These are phyloP conservation scores for Acanthis flammea DNA, from an alignment of 2,797 vertebrate genomes.

Conservation along the genomic window DNA sequence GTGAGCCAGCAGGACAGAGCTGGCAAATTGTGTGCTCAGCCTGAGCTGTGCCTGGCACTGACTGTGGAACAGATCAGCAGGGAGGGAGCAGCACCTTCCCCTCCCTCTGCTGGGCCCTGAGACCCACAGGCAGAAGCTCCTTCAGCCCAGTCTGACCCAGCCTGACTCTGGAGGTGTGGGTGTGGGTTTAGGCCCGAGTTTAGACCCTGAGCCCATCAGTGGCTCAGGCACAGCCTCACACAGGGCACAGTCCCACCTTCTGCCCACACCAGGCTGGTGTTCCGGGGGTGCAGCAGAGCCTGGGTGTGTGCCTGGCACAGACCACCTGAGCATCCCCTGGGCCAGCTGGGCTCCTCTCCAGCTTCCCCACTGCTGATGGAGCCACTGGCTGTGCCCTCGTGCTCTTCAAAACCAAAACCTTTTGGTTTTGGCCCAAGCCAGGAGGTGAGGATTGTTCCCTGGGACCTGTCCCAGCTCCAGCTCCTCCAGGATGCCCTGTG, in stretches of 20 bases:
- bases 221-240: not conserved
- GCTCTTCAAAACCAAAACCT: not conserved
- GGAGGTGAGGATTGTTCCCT: not conserved
- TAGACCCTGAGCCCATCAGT: not conserved
- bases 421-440: not conserved
- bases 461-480: not conserved
- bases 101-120: not conserved
- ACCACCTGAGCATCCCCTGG: not conserved
- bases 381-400: not conserved
- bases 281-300: not conserved
- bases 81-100: not conserved
- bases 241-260: accelerated
- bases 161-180: not conserved
- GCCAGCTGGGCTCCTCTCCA: not conserved
- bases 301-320: not conserved
- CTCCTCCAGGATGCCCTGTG: not conserved
- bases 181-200: not conserved
- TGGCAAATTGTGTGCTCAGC: not conserved
- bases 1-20: not conserved
- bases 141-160: not conserved
- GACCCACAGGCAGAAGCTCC: not conserved
- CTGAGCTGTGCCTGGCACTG: not conserved
- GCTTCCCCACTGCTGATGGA: not conserved
- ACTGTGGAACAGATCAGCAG: not conserved
- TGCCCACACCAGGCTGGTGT: not conserved